Evolutionary conservation across 2,888 invertebrate genomes (phyloP).

Genomic region (Lasioglossum malachurum): DNA sequence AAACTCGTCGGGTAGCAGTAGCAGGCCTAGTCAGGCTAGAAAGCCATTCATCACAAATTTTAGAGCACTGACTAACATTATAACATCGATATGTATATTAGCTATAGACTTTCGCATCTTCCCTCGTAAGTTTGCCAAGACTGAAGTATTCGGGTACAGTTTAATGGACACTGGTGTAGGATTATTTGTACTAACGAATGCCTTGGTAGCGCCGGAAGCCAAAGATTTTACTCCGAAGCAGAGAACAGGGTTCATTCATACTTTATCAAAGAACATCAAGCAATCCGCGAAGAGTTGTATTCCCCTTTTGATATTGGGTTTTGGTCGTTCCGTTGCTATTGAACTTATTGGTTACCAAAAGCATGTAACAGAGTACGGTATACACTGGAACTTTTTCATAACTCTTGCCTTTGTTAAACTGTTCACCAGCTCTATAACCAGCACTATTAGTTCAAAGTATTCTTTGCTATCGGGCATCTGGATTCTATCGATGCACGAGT

Average conservation of each 20-base stretch:
- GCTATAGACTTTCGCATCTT: slow-evolving; percentile 97
- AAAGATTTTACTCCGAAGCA: slow-evolving; percentile 70
- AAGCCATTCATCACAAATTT: slow-evolving; percentile 88
- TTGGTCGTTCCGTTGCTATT: slow-evolving; percentile 87
- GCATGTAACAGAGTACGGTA: slow-evolving; percentile 97
- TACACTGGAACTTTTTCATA: slow-evolving; percentile 99
- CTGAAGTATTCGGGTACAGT: slow-evolving; percentile 93
- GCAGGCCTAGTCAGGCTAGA: slow-evolving; percentile 21
- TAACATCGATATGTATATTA: slow-evolving; percentile 93
- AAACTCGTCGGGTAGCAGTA: slow-evolving; percentile 17
- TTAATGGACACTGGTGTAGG: slow-evolving; percentile 99
- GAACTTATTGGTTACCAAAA: slow-evolving; percentile 92
- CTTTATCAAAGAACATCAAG: slow-evolving; percentile 72
- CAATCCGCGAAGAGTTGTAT: slow-evolving; percentile 82
- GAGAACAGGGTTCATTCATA: slow-evolving; percentile 54
- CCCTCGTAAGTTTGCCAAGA: slow-evolving; percentile 94
- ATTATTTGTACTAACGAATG: slow-evolving; percentile 93
- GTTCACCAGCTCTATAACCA: slow-evolving; percentile 88
- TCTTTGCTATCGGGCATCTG: slow-evolving; percentile 87
- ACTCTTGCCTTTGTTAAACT: slow-evolving; percentile 94
- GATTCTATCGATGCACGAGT: slow-evolving; percentile 89
- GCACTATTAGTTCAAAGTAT: slow-evolving; percentile 85
- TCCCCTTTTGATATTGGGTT: slow-evolving; percentile 88
- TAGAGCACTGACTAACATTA: slow-evolving; percentile 90
- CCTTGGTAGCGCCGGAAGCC: slow-evolving; percentile 89